These are phyloP conservation scores for Sebastes diploproa DNA, from an alignment of 2,797 vertebrate genomes.

Conservation along the genomic window DNA sequence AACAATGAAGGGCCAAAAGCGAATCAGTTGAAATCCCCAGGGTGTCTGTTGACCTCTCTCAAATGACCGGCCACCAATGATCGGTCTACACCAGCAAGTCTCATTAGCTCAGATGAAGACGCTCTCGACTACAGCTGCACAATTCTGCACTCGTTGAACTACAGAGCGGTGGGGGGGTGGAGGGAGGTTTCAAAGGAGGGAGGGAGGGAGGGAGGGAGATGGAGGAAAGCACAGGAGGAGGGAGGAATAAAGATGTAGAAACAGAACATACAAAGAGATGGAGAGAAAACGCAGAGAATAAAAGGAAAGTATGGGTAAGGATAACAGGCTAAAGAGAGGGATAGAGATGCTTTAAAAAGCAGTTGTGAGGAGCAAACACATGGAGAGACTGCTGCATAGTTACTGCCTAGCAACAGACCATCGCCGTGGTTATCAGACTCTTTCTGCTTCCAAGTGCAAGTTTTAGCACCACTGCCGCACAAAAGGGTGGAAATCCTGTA, in stretches of 20 bases:
- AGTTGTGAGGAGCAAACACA: conserved; percentile 40
- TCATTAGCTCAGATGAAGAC: conserved; percentile 45
- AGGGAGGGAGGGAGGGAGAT: background rate
- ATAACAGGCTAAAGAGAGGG: background rate
- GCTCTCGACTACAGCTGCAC: conserved; percentile 60
- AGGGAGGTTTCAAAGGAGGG: background rate
- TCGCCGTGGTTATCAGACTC: conserved; percentile 56
- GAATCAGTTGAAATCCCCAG: conserved; percentile 30
- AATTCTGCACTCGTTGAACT: conserved; percentile 69
- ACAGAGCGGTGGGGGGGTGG: conserved; percentile 31
- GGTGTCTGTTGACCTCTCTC: conserved; percentile 39
- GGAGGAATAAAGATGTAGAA: background rate
- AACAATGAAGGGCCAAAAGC: conserved; percentile 26
- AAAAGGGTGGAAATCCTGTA: conserved; percentile 19
- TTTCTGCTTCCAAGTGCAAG: conserved; percentile 58
- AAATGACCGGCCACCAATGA: conserved; percentile 40
- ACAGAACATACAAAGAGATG: background rate
- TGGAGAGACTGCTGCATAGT: conserved; percentile 74
- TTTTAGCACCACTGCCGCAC: conserved; percentile 48
- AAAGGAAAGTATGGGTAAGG: background rate
- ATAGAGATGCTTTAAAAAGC: conserved; percentile 28
- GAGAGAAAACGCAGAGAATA: background rate
- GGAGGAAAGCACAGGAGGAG: conserved; percentile 1
- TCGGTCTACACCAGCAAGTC: conserved; percentile 14
- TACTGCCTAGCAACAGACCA: conserved; percentile 84